Conservation (phyloP, 2,113 vertebrate genomes). For the Hippocampus barbouri region DNA sequence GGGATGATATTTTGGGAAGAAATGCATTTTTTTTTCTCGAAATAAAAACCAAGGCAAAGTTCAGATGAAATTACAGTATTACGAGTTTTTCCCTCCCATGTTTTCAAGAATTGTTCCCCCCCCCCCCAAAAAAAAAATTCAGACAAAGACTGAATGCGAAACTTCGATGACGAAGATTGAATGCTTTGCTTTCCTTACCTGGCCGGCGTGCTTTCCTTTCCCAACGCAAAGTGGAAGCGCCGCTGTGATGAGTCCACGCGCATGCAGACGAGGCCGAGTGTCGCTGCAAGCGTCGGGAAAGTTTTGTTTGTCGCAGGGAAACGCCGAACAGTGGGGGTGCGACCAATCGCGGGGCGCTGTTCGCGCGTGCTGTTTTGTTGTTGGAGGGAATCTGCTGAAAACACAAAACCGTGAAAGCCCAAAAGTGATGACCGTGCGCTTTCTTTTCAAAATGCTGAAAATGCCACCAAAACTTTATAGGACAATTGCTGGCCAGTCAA, state of each 20-base stretch:
- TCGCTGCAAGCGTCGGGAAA: constrained; percentile 58
- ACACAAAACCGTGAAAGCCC: constrained; percentile 70
- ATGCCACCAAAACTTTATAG: too few relatives aligned
- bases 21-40: too few relatives aligned
- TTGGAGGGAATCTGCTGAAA: constrained; percentile 78
- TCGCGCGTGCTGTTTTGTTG: constrained; percentile 56
- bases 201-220: neutral
- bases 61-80: too few relatives aligned
- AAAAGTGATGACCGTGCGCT: constrained; percentile 71
- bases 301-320: constrained; percentile 67
- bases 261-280: constrained; percentile 34
- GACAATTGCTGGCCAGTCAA: neutral
- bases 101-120: too few relatives aligned
- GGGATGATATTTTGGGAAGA: too few relatives aligned
- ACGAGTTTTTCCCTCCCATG: too few relatives aligned
- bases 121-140: too few relatives aligned
- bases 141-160: neutral
- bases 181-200: neutral
- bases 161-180: neutral
- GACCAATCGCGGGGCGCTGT: constrained; percentile 63
- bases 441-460: constrained; percentile 68
- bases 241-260: constrained; percentile 40
- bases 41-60: too few relatives aligned
- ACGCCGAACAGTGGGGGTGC: constrained; percentile 41
- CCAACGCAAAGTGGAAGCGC: neutral